phyloP scores from a whole-genome alignment of 2,797 vertebrate genomes.

The Fratercula arctica region DNA sequence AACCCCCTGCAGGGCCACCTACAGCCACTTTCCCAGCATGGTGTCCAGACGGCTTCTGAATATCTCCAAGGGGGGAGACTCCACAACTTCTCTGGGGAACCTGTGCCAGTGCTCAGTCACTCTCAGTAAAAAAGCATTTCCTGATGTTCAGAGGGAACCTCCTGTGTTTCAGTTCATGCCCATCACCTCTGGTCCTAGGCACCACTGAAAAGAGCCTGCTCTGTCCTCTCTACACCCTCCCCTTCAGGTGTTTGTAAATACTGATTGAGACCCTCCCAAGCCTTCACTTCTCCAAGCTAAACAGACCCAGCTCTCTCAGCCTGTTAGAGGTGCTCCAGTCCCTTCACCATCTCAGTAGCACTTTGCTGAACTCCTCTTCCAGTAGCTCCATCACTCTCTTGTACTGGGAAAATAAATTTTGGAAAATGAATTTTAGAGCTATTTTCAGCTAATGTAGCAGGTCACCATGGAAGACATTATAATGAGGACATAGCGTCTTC shows the following conservation, averaged over 20 bases:
- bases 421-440: not conserved
- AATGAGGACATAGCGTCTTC: not conserved
- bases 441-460: not conserved
- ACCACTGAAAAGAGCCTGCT: not conserved
- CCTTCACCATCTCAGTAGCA: not conserved
- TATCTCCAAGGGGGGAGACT: not conserved
- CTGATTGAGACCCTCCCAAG: not conserved
- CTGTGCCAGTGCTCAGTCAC: not conserved
- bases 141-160: not conserved
- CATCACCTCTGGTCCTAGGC: not conserved
- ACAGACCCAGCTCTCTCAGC: not conserved
- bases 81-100: not conserved
- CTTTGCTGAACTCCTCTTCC: not conserved
- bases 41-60: fast-evolving
- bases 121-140: not conserved
- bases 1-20: not conserved
- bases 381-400: not conserved
- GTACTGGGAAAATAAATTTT: not conserved
- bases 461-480: not conserved
- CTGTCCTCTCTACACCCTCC: not conserved
- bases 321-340: not conserved
- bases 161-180: not conserved
- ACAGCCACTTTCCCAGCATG: not conserved
- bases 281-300: not conserved
- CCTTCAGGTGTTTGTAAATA: not conserved